Evolutionary conservation across 2,888 invertebrate species (phyloP), one percentile per base, ranked within the genome.

Genomic region (Halictus quadricinctus): DNA sequence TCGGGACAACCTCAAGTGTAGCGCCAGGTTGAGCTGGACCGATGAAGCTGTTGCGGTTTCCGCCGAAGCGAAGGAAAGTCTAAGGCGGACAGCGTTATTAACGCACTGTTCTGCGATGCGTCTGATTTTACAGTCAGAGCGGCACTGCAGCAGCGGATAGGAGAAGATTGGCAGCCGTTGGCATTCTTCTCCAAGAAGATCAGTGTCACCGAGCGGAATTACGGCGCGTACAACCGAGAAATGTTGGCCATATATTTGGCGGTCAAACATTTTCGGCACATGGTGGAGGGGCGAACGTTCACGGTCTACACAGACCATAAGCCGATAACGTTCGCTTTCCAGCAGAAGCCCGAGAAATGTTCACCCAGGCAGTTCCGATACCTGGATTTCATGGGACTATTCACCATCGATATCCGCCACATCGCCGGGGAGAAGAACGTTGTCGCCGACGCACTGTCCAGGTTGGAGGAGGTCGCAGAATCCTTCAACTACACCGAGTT

Each of bases 251-350:
- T 46, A 46, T 48, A 48, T 4, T 48, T 48, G 2, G 4, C 46
- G 4, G 13, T 48, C 0, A 48, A 13, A 21, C 48, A 66, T 48
- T 76, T 48, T 1, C 46, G 64, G 0, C 76, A 76, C 1, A 1
- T 66, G 21, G 1, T 66, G 1, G 64, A 60, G 18, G 75, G 64
- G 1, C 41, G 75, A 29, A 8, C 4, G 2, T 76, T 46, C 29
- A 64, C 29, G 0, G 7, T 76, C 4, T 76, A 43, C 5, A 76
- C 21, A 5, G 76, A 76, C 7, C 76, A 76, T 10, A 76, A 76
- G 7, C 48, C 48, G 0, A 21, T 74, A 1, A 58, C n/a, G 3
- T 48, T 48, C 5, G 46, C 13, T 5, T 48, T 48, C 46, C 46
- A 13, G 46, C 46, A 48, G 4, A 48, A 48, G 46, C 8, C 46